Percentiles rank a stretch among this genome's conserved stretches.
These are phyloP conservation scores for Corynorhinus townsendii DNA, from an alignment of 2,113 vertebrate genomes.

Conservation along the genomic window DNA sequence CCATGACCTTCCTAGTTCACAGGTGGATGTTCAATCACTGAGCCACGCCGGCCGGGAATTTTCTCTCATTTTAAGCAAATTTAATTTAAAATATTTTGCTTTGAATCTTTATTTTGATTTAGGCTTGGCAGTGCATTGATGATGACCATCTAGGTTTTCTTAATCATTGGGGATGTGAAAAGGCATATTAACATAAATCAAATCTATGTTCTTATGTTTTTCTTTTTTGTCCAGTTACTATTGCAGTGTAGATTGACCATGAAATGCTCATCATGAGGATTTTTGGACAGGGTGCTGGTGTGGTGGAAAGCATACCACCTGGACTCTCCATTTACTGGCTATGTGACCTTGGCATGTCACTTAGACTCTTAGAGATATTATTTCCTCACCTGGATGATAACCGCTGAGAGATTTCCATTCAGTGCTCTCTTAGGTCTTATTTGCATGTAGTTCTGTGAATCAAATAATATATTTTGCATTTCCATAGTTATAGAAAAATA, in stretches of 20 bases:
- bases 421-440: neutral
- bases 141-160: neutral
- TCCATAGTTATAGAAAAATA: neutral
- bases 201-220: neutral
- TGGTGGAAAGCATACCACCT: neutral
- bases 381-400: neutral
- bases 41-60: neutral
- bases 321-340: neutral
- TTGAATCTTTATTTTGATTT: conserved; percentile 9
- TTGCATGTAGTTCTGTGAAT: neutral
- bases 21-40: too few species aligned
- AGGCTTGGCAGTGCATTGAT: neutral
- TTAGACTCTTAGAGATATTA: neutral
- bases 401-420: neutral
- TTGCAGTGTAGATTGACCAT: neutral
- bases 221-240: neutral
- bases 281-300: neutral
- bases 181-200: neutral
- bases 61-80: conserved; percentile 32
- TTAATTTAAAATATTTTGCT: conserved; percentile 44
- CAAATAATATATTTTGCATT: neutral
- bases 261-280: neutral
- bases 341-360: neutral
- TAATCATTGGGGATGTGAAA: neutral
- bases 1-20: too few species aligned